Evolutionary conservation across 1,140 invertebrate species (phyloP).

Genomic region (Brachystomella parvula): DNA sequence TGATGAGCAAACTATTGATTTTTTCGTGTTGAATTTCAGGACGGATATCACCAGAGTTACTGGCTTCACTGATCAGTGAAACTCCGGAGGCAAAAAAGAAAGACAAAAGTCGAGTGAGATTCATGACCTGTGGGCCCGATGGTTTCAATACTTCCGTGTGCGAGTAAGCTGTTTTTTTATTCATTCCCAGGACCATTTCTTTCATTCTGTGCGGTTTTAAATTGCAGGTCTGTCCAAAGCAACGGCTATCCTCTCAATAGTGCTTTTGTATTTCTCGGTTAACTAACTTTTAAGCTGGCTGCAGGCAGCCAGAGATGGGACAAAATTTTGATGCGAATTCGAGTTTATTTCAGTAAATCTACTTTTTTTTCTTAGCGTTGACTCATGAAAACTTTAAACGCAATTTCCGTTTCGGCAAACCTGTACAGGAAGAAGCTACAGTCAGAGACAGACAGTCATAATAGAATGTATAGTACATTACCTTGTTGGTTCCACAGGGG

Average conservation of each 20-base stretch:
- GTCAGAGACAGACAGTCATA: too few species aligned
- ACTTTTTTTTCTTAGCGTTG: too few species aligned
- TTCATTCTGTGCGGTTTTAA: background rate
- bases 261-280: slow-evolving; percentile 5
- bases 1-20: background rate
- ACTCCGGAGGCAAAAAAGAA: background rate
- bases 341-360: too few species aligned
- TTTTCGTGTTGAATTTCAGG: too few species aligned
- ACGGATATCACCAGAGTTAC: background rate
- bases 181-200: background rate
- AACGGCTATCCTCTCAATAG: background rate
- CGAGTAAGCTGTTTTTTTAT: background rate
- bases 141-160: slow-evolving; percentile 9
- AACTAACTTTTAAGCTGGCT: background rate
- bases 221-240: background rate
- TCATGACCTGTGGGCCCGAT: slow-evolving; percentile 13
- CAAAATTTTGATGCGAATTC: too few species aligned
- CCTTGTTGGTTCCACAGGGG: background rate
- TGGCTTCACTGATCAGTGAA: background rate
- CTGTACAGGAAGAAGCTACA: too few species aligned
- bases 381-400: too few species aligned
- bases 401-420: background rate
- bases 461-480: too few species aligned
- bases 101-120: background rate
- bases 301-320: background rate